These are phyloP conservation scores for Liasis olivaceus DNA, from an alignment of 2,797 vertebrate species.

Conservation along the genomic window DNA sequence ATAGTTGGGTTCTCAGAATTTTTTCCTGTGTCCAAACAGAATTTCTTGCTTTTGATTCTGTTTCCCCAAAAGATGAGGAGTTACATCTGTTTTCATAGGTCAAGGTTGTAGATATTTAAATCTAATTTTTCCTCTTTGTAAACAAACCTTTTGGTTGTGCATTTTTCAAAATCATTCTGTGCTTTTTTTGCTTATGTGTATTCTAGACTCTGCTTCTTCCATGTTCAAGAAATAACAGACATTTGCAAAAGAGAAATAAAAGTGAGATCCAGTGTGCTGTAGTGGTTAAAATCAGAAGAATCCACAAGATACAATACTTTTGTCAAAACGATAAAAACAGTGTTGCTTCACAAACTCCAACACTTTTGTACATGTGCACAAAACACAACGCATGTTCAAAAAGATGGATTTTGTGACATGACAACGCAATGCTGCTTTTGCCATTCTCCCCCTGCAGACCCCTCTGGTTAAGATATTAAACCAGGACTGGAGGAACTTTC, in stretches of 20 bases:
- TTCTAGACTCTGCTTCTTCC: background rate
- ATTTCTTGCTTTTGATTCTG: background rate
- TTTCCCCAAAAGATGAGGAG: background rate
- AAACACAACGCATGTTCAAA: background rate
- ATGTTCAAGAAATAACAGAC: background rate
- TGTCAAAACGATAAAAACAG: background rate
- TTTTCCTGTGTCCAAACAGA: background rate
- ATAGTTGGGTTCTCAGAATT: background rate
- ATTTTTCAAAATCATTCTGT: background rate
- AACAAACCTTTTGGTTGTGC: background rate
- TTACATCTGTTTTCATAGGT: background rate
- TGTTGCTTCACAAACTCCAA: background rate
- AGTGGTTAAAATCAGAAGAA: background rate
- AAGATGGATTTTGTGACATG: background rate
- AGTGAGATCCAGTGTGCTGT: background rate
- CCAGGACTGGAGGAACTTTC: background rate
- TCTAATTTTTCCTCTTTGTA: background rate
- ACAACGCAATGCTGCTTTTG: background rate
- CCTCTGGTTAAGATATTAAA: background rate
- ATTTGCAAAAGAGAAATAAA: background rate
- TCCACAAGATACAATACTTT: background rate
- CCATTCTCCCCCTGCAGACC: background rate
- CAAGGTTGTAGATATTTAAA: background rate
- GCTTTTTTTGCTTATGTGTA: background rate
- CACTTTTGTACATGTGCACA: background rate